phyloP scores from a whole-genome alignment of 1,140 invertebrate species.

The Camponotus pennsylvanicus region DNA sequence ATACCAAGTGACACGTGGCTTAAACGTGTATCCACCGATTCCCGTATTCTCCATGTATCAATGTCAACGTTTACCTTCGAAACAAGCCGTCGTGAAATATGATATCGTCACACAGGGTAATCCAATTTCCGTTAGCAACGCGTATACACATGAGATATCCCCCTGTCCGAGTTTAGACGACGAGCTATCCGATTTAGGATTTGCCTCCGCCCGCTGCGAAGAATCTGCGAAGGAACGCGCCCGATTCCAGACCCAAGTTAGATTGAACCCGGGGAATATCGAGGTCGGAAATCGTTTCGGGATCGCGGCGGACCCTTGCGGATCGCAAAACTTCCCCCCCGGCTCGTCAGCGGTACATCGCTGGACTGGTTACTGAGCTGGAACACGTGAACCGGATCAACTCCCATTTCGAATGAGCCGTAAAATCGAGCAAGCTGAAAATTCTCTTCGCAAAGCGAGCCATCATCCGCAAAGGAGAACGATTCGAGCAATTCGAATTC shows the following conservation, averaged over 20 bases:
- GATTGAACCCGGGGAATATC: conserved; percentile 58
- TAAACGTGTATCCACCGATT: conserved; percentile 27
- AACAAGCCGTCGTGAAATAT: conserved; percentile 42
- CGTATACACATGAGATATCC: neutral
- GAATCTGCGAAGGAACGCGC: conserved; percentile 27
- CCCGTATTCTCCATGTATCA: neutral
- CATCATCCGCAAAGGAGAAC: neutral
- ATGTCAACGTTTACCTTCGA: conserved; percentile 7
- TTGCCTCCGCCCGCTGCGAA: neutral
- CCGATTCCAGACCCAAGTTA: conserved; percentile 61
- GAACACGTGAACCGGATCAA: conserved; percentile 41
- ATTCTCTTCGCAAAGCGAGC: conserved; percentile 25
- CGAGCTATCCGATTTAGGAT: conserved; percentile 53
- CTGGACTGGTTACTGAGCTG: conserved; percentile 11
- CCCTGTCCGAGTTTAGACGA: neutral
- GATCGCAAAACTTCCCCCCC: conserved; percentile 62
- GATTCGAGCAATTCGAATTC: conserved; percentile 15
- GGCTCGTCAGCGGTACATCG: conserved; percentile 23
- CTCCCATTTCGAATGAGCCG: conserved; percentile 39
- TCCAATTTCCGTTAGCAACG: conserved; percentile 60
- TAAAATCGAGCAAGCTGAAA: conserved; percentile 55
- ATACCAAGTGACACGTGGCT: conserved; percentile 16
- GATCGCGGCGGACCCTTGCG: conserved; percentile 41
- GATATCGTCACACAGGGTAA: neutral
- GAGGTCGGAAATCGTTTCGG: conserved; percentile 53